phyloP scores from a whole-genome alignment of 2,888 invertebrate species.

The Andricus curvator region DNA sequence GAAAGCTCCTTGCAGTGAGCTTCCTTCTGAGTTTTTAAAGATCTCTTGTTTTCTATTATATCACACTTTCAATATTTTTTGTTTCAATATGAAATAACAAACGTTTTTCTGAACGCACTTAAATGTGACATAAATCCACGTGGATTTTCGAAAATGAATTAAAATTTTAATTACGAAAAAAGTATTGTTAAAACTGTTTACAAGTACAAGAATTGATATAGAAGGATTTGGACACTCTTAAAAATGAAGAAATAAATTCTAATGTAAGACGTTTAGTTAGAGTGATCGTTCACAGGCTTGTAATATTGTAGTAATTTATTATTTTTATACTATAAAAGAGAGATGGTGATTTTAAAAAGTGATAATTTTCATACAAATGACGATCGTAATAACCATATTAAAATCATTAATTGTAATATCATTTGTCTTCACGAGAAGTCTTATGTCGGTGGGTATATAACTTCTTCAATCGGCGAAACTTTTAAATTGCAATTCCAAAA shows the following conservation, averaged over 20 bases:
- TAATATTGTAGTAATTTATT: constrained; percentile 55
- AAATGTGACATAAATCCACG: too few species aligned
- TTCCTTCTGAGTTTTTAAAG: too few species aligned
- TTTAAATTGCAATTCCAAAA: not conserved
- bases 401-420: not conserved
- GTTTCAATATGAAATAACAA: too few species aligned
- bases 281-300: constrained; percentile 45
- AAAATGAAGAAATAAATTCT: not conserved
- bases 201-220: not conserved
- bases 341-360: not conserved
- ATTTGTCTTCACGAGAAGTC: not conserved
- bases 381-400: not conserved
- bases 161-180: too few species aligned
- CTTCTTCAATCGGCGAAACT: not conserved
- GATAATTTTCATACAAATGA: not conserved
- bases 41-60: too few species aligned
- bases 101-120: too few species aligned
- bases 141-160: too few species aligned
- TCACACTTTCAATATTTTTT: too few species aligned
- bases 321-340: constrained; percentile 45
- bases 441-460: not conserved
- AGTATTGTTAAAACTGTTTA: not conserved
- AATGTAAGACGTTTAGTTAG: not conserved
- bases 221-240: not conserved
- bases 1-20: too few species aligned